phyloP scores from a whole-genome alignment of 2,797 vertebrate species.

The Botia almorhae region DNA sequence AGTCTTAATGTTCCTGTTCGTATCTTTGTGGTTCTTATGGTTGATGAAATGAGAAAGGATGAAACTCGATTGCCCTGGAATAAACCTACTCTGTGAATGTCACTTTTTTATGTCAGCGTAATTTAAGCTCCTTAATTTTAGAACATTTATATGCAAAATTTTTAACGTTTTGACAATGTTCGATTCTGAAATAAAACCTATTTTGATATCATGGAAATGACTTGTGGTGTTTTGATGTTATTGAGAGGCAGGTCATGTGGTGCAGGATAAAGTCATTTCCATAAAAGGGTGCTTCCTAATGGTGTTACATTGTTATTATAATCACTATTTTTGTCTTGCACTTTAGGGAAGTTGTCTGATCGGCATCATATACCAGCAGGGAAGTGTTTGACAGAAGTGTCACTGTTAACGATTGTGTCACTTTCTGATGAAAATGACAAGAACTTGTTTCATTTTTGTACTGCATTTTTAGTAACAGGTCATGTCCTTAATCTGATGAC shows the following conservation, averaged over 20 bases:
- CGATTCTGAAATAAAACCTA: slow-evolving; percentile 81
- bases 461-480: background rate
- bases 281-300: background rate
- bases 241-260: background rate
- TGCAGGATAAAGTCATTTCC: background rate
- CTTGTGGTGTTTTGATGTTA: background rate
- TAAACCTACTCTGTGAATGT: slow-evolving; percentile 65
- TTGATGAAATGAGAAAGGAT: slow-evolving; percentile 65
- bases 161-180: slow-evolving; percentile 80
- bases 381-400: background rate
- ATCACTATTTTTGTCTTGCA: background rate
- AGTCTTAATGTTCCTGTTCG: slow-evolving; percentile 56
- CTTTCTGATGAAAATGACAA: background rate
- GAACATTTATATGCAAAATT: slow-evolving; percentile 83
- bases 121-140: slow-evolving; percentile 75
- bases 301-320: background rate
- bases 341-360: background rate
- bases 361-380: background rate
- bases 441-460: background rate
- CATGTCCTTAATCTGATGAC: background rate
- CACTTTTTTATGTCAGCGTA: slow-evolving; percentile 79
- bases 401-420: background rate
- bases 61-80: slow-evolving; percentile 57
- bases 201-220: slow-evolving; percentile 77
- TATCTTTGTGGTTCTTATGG: slow-evolving; percentile 55